Evolutionary conservation across 2,888 invertebrate genomes (phyloP), one percentile per base, ranked within the genome.

Genomic region (Melieria picta): DNA sequence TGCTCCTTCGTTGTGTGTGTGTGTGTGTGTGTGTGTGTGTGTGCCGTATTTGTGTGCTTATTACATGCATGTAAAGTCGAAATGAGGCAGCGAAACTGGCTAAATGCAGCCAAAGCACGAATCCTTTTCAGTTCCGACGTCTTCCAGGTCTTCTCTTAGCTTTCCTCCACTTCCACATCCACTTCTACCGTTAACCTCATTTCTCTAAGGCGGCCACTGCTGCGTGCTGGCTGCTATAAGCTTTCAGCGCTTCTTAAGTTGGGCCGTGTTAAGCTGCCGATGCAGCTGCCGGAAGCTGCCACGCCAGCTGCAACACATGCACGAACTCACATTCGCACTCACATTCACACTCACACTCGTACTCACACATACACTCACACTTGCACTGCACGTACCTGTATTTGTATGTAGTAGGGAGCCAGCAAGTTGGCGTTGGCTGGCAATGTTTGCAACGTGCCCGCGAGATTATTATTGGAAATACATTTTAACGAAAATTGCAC

Each of bases 401-500:
- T 13, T 45, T 55, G 45, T 45, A 11, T 13, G 30, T 13, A 56
- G 56, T 13, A 30, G 56, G 11, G 56, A 30, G 30, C 30, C 45
- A 50, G 45, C 52, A 30, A 47, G 10, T 43, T 58, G 69, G 69
- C 72, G 72, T 69, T 72, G 76, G 72, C 75, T 69, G 68, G 67
- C 71, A 74, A 75, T 75, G 75, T 74, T 78, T 77, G 76, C 76
- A 76, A 76, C 77, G 75, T 77, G 75, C 75, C 74, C 75, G 71
- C 74, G 72, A 72, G 77, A 75, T 76, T 77, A 77, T 76, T 75
- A 74, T 78, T 71, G 72, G 60, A 76, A 74, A 74, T 72, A 72
- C 65, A 62, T 69, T 82, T 82, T 78, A 78, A 76, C 79, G 82
- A 82, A 82, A 83, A 83, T 83, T 82, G 82, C 82, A 82, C 81